phyloP scores from a whole-genome alignment of 2,888 invertebrate species.

The Noctua fimbriata region DNA sequence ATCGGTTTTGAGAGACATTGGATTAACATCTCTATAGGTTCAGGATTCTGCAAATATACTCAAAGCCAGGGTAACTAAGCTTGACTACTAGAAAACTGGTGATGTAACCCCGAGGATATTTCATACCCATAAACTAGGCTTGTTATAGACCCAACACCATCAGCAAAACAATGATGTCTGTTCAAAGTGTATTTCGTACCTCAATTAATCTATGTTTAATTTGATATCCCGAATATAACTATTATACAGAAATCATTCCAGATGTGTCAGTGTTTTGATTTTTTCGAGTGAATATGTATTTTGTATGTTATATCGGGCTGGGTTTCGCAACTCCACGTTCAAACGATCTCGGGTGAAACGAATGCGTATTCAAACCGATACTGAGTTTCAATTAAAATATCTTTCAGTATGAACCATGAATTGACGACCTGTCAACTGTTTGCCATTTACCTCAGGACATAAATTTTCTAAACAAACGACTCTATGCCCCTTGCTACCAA shows the following conservation, averaged over 20 bases:
- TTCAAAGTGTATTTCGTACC: not conserved
- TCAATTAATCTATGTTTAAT: not conserved
- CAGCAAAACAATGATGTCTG: not conserved
- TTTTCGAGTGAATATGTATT: not conserved
- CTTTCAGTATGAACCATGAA: conserved; percentile 7
- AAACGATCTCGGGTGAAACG: not conserved
- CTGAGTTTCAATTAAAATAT: conserved; percentile 12
- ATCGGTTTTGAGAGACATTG: not conserved
- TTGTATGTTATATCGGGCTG: not conserved
- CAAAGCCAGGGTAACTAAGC: not conserved
- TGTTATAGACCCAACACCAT: not conserved
- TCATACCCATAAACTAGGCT: not conserved
- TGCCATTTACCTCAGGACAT: not conserved
- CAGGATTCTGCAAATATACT: not conserved
- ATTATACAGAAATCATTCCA: not conserved
- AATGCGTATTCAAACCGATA: not conserved
- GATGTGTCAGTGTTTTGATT: not conserved
- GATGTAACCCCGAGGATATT: not conserved
- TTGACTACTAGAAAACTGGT: not conserved
- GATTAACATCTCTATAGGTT: not conserved
- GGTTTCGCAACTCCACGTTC: not conserved
- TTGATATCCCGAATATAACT: not conserved
- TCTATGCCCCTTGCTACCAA: conserved; percentile 33
- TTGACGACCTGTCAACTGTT: conserved; percentile 1
- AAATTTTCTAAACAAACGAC: conserved; percentile 21